phyloP scores from a whole-genome alignment of 2,797 vertebrate genomes.

The Tokudaia tokunoshimensis region DNA sequence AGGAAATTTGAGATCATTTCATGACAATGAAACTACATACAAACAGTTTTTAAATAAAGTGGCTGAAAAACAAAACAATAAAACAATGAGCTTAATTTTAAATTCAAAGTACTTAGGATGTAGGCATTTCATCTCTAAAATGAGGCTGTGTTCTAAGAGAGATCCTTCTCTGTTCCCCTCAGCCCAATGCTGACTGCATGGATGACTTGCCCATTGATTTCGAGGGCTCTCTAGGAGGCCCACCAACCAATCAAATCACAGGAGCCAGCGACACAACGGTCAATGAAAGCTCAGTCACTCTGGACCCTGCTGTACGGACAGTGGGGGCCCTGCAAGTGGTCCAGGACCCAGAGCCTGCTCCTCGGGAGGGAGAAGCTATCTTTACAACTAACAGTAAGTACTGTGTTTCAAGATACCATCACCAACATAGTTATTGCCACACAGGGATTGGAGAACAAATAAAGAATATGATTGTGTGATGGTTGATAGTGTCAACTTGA shows the following conservation, averaged over 20 bases:
- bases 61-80: neutral
- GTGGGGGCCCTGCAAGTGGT: conserved; percentile 91
- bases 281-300: conserved; percentile 94
- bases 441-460: neutral
- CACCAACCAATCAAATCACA: conserved; percentile 93
- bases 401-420: neutral
- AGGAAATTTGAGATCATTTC: neutral
- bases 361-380: conserved; percentile 90
- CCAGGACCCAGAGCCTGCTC: conserved; percentile 88
- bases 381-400: conserved; percentile 94
- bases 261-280: conserved; percentile 95
- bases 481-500: neutral
- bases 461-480: neutral
- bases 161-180: conserved; percentile 48
- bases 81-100: neutral
- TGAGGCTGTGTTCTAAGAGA: neutral
- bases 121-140: neutral
- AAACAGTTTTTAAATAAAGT: neutral
- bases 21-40: neutral
- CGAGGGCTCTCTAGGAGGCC: conserved; percentile 93
- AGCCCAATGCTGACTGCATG: conserved; percentile 95
- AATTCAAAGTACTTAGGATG: neutral
- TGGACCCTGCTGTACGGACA: conserved; percentile 91
- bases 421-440: neutral
- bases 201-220: conserved; percentile 95